phyloP scores from a whole-genome alignment of 2,888 invertebrate genomes.

The Encarsia formosa region DNA sequence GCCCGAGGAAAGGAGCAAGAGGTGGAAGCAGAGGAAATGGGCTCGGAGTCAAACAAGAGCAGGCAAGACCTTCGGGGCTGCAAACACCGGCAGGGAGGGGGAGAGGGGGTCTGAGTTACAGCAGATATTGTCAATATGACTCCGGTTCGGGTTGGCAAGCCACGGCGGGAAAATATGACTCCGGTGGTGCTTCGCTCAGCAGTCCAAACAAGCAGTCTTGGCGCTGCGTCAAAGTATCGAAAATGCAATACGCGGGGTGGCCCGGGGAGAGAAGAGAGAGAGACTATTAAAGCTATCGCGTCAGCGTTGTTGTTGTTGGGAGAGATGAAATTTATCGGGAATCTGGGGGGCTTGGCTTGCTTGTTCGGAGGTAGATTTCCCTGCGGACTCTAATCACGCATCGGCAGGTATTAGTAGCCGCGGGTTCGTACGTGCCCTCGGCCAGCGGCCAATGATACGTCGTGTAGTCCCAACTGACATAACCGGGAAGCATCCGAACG shows the following conservation, averaged over 20 bases:
- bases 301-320: conserved; percentile 6
- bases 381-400: conserved; percentile 46
- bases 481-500: no score
- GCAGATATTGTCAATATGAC: conserved; percentile 9
- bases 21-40: background rate
- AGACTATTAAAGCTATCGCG: no score
- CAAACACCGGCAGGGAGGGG: no score
- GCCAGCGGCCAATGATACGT: no score
- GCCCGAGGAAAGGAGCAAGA: background rate
- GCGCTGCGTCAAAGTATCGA: background rate
- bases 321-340: conserved; percentile 24
- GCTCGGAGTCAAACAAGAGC: background rate
- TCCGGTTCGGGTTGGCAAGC: background rate
- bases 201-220: no score
- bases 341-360: conserved; percentile 33
- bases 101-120: no score
- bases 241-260: no score
- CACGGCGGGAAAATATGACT: no score
- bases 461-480: conserved; percentile 24
- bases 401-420: conserved; percentile 41
- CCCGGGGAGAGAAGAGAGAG: no score
- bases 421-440: no score
- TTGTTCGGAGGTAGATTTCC: conserved; percentile 47
- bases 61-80: no score
- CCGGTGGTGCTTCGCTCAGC: no score